phyloP scores from a whole-genome alignment of 2,797 vertebrate species.

The Denticeps clupeoides region DNA sequence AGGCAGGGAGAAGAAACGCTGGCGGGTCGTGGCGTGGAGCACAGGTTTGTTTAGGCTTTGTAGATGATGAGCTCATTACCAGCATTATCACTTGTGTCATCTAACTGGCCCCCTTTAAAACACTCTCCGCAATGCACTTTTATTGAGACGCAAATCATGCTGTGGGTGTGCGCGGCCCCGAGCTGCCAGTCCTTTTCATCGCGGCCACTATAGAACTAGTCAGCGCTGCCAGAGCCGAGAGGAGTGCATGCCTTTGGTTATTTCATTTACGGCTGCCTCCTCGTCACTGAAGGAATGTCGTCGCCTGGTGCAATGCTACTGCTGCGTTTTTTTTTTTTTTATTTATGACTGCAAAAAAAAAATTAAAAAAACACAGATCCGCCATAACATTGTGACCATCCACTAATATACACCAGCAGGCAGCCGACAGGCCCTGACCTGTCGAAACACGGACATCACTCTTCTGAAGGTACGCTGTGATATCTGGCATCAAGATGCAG shows the following conservation, averaged over 20 bases:
- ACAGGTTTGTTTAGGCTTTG: no score
- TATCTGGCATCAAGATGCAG: no score
- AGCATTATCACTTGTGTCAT: slow-evolving; percentile 25
- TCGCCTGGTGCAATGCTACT: background rate
- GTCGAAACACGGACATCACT: no score
- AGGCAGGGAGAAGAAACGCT: no score
- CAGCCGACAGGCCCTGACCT: no score
- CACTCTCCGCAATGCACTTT: no score
- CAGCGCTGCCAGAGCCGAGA: background rate
- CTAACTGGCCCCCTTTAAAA: slow-evolving; percentile 18
- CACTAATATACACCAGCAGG: no score
- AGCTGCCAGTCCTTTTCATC: background rate
- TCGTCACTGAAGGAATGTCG: background rate
- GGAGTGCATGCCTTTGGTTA: slow-evolving; percentile 28
- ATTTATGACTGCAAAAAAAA: background rate
- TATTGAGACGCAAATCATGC: background rate
- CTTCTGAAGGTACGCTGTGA: no score
- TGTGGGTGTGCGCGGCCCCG: slow-evolving; percentile 1
- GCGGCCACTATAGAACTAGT: slow-evolving; percentile 1
- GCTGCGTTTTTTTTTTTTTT: background rate
- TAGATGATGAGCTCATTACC: slow-evolving; percentile 24
- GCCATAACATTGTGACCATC: no score
- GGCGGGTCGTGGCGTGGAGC: no score
- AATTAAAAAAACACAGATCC: no score
- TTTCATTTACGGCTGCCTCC: slow-evolving; percentile 6